phyloP scores from a whole-genome alignment of 2,113 vertebrate species.

The Origma solitaria region DNA sequence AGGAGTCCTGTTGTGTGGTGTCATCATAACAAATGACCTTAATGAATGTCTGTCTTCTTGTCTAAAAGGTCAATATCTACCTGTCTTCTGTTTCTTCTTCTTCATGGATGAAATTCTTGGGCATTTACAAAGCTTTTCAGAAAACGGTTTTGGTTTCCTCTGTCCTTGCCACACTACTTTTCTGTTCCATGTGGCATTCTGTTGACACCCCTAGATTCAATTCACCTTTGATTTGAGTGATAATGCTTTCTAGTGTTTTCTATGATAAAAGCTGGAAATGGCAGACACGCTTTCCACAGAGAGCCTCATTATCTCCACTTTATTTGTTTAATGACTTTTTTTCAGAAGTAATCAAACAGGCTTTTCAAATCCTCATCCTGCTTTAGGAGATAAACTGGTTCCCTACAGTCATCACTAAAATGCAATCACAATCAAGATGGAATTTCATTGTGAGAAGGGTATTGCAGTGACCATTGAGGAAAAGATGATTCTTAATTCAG shows the following conservation, averaged over 20 bases:
- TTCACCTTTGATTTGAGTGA: neutral
- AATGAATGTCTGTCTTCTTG: neutral
- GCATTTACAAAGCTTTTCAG: neutral
- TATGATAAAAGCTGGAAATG: neutral
- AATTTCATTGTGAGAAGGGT: neutral
- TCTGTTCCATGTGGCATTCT: neutral
- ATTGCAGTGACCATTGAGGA: neutral
- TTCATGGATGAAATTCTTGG: neutral
- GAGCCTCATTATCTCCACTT: neutral
- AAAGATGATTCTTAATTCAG: neutral
- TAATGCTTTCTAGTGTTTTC: neutral
- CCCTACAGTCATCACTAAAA: neutral
- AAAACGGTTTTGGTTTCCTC: neutral
- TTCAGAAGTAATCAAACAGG: neutral
- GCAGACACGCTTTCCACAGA: neutral
- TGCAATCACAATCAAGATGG: neutral
- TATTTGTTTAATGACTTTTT: neutral
- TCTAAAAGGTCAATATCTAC: neutral
- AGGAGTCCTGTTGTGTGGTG: neutral
- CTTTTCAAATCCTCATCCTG: neutral
- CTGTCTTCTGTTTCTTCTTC: neutral
- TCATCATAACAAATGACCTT: neutral
- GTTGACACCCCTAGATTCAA: neutral
- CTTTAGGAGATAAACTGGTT: neutral
- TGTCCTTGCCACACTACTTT: neutral